Evolutionary conservation across 2,113 vertebrate species (phyloP).

Genomic region (Ceuthmochares aereus): DNA sequence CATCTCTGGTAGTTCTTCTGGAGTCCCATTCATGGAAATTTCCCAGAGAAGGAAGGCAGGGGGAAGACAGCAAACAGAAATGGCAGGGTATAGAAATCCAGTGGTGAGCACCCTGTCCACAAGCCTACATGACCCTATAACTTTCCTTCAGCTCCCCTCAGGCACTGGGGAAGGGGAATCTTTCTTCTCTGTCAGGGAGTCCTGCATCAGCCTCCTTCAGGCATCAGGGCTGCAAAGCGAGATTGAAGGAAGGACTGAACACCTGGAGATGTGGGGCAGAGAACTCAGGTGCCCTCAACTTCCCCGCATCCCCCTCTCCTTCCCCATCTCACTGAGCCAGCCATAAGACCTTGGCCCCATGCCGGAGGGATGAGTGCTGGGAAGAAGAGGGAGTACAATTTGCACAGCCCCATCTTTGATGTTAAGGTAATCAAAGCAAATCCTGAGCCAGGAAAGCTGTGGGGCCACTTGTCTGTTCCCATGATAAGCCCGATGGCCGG

Average conservation of each 20-base stretch:
- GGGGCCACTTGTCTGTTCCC: neutral
- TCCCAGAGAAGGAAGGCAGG: neutral
- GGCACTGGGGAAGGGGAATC: neutral
- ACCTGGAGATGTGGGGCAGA: neutral
- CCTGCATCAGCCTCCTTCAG: neutral
- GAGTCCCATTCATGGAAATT: neutral
- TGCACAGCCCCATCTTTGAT: slow-evolving; percentile 7
- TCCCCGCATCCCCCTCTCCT: neutral
- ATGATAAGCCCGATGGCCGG: neutral
- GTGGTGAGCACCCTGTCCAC: neutral
- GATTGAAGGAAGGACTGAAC: neutral
- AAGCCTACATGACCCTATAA: neutral
- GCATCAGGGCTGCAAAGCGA: neutral
- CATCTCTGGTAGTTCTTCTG: accelerated
- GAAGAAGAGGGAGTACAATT: neutral
- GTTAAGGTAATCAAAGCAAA: slow-evolving; percentile 28
- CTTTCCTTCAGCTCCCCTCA: neutral
- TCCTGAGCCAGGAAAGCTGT: neutral
- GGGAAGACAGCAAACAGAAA: neutral
- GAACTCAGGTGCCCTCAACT: neutral
- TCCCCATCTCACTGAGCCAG: neutral
- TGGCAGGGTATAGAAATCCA: neutral
- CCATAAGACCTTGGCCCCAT: neutral
- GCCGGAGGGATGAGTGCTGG: neutral
- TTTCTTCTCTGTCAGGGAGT: neutral